Conservation (phyloP, 2,888 invertebrate genomes). For the Dryobotodes eremita region DNA sequence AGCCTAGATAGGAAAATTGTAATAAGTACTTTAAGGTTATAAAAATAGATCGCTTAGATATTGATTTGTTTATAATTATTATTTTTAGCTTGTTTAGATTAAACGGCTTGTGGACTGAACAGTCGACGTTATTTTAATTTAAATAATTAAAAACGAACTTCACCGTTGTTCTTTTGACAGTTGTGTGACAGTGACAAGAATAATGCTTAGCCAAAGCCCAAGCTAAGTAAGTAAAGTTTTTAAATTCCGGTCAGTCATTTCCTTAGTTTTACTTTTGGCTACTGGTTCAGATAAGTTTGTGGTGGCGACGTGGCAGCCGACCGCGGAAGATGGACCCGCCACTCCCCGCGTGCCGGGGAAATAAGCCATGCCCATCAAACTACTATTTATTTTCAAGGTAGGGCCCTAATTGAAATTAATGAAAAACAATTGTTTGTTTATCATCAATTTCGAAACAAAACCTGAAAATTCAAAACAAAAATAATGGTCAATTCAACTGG, state of each 20-base stretch:
- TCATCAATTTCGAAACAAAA: neutral
- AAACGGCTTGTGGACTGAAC: neutral
- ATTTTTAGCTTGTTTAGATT: neutral
- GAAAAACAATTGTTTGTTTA: slow-evolving; percentile 3
- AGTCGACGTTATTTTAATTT: neutral
- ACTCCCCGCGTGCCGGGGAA: too few species aligned
- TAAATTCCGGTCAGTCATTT: too few species aligned
- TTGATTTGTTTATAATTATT: neutral
- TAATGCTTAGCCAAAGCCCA: too few species aligned
- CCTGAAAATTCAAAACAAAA: neutral
- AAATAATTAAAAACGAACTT: slow-evolving; percentile 3
- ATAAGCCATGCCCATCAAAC: too few species aligned
- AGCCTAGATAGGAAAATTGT: neutral
- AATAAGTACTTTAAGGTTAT: neutral
- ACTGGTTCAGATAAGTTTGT: neutral
- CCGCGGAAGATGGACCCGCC: too few species aligned
- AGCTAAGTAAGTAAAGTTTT: too few species aligned
- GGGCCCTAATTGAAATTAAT: slow-evolving; percentile 1
- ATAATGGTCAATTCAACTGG: neutral
- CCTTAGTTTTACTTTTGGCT: too few species aligned
- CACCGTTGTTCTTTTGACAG: too few species aligned
- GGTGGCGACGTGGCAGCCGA: too few species aligned
- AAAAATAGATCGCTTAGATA: neutral
- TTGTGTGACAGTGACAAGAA: too few species aligned
- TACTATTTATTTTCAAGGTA: too few species aligned